Percentiles rank a stretch among this genome's conserved stretches.
Conservation (phyloP, 2,888 invertebrate species). For the Teleiodes luculella region DNA sequence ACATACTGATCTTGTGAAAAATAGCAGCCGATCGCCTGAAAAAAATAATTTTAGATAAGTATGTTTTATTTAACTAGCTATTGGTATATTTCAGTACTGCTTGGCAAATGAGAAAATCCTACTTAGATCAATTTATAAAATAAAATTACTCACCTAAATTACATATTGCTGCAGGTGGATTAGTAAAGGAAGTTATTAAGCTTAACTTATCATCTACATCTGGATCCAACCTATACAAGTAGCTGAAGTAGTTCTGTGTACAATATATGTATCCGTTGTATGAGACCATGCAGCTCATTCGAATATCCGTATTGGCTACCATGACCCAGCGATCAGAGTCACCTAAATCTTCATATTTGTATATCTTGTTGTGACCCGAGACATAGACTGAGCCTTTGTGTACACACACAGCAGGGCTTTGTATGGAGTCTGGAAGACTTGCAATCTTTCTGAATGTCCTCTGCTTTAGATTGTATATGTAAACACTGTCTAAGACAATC, state of each 20-base stretch:
- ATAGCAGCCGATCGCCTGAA: constrained; percentile 49
- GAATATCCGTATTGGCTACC: constrained; percentile 40
- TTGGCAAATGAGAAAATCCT: too few relatives aligned
- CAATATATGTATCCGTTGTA: constrained; percentile 56
- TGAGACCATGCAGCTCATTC: constrained; percentile 48
- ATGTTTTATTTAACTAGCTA: too few relatives aligned
- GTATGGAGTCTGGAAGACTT: constrained; percentile 56
- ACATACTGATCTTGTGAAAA: constrained; percentile 47
- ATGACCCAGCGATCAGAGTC: constrained; percentile 42
- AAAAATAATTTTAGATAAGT: too few relatives aligned
- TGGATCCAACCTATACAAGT: constrained; percentile 55
- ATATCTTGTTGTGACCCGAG: constrained; percentile 52
- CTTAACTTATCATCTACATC: constrained; percentile 39
- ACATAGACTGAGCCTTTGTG: constrained; percentile 51
- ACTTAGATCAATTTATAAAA: too few relatives aligned
- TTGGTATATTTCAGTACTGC: too few relatives aligned
- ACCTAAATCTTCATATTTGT: constrained; percentile 44
- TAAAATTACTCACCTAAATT: constrained; percentile 46
- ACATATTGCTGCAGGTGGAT: constrained; percentile 51
- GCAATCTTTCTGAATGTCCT: constrained; percentile 47
- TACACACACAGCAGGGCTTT: constrained; percentile 55
- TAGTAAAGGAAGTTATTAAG: constrained; percentile 38
- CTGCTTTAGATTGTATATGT: constrained; percentile 53
- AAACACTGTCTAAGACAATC: constrained; percentile 49
- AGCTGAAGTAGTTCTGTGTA: constrained; percentile 53